phyloP scores from a whole-genome alignment of 2,113 vertebrate species.

The Martes martes region DNA sequence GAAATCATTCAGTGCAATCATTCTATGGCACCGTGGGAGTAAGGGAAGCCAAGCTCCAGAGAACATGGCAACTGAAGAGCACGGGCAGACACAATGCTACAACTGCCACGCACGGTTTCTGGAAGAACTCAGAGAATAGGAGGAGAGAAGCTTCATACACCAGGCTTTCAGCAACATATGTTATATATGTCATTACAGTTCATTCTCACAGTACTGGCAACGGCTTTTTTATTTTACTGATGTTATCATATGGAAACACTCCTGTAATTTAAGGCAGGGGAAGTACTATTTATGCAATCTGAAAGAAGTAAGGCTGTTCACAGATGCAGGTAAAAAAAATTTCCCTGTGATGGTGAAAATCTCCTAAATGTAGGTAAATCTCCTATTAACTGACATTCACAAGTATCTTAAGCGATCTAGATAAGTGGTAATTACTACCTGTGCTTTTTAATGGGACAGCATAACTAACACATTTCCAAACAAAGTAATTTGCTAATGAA shows the following conservation, averaged over 20 bases:
- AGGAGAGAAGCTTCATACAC: neutral
- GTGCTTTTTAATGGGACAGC: constrained; percentile 8
- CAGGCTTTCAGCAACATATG: neutral
- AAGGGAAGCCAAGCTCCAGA: neutral
- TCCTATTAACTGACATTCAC: constrained; percentile 39
- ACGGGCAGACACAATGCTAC: neutral
- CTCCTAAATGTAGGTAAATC: constrained; percentile 56
- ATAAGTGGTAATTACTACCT: constrained; percentile 55
- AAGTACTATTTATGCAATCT: neutral
- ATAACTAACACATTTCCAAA: constrained; percentile 64
- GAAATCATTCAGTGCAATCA: neutral
- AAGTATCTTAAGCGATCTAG: constrained; percentile 43
- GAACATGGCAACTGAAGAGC: neutral
- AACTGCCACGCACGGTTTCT: neutral
- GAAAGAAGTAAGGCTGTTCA: neutral
- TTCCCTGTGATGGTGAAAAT: neutral
- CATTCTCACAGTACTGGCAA: neutral
- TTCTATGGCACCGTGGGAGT: neutral
- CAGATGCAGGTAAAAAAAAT: neutral
- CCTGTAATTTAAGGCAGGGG: neutral
- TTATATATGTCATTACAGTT: neutral
- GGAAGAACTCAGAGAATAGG: neutral
- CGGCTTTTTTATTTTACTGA: constrained; percentile 10
- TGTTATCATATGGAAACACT: neutral
- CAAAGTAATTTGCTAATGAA: constrained; percentile 61